Evolutionary conservation across 1,140 invertebrate genomes (phyloP).

Genomic region (Bombus superbus): DNA sequence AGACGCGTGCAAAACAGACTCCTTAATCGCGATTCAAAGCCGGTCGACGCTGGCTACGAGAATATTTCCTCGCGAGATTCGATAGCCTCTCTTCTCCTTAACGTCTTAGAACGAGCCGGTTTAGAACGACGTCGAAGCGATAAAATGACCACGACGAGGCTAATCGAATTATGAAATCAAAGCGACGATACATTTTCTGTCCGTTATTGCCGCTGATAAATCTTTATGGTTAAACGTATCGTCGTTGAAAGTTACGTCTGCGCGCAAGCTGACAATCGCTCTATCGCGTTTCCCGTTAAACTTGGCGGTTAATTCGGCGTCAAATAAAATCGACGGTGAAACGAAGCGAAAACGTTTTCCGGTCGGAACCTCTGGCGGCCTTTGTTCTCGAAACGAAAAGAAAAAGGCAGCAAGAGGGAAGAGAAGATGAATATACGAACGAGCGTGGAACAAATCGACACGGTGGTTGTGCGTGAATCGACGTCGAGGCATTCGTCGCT

Average conservation of each 20-base stretch:
- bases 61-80: neutral
- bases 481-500: neutral
- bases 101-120: neutral
- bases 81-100: neutral
- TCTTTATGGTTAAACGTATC: too few species aligned
- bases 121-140: neutral
- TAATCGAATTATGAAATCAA: too few species aligned
- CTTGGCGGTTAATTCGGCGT: too few species aligned
- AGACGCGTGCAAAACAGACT: constrained; percentile 14
- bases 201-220: too few species aligned
- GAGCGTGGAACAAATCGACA: neutral
- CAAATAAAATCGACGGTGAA: neutral
- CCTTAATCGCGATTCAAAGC: constrained; percentile 48
- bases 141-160: neutral
- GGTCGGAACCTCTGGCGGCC: neutral
- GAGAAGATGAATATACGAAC: neutral
- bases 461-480: neutral
- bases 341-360: neutral
- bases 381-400: neutral
- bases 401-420: neutral
- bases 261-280: neutral
- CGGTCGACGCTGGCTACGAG: neutral
- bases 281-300: neutral
- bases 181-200: too few species aligned
- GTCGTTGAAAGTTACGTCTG: neutral